Conservation (phyloP, 2,888 invertebrate species). For the Oxycera nigricornis region DNA sequence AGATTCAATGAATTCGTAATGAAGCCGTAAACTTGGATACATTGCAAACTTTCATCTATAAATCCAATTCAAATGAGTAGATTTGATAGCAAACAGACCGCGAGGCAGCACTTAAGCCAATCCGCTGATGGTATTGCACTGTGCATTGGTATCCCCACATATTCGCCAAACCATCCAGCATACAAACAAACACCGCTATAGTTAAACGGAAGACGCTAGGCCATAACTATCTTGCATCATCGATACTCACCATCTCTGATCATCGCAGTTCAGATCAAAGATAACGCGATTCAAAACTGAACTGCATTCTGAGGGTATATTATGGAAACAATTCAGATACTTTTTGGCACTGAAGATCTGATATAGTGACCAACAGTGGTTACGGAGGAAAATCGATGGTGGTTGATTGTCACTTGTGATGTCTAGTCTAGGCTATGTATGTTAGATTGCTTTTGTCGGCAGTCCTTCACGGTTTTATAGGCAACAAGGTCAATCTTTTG, state of each 20-base stretch:
- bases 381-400: no score
- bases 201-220: neutral
- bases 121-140: slow-evolving; percentile 18
- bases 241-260: neutral
- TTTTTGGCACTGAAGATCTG: no score
- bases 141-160: no score
- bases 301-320: neutral
- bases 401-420: no score
- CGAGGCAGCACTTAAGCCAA: neutral
- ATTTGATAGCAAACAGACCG: slow-evolving; percentile 23
- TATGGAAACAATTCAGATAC: no score
- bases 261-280: neutral
- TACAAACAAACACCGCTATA: neutral
- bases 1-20: neutral
- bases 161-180: neutral
- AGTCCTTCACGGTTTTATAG: no score
- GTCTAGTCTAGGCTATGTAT: no score
- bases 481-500: no score
- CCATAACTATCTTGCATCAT: neutral
- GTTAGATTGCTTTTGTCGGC: no score
- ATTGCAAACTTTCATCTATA: slow-evolving; percentile 11
- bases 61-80: slow-evolving; percentile 17
- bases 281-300: neutral
- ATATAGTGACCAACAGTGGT: no score
- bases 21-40: neutral